Percentiles rank a stretch among this genome's conserved stretches.
Conservation (phyloP, 2,113 vertebrate species). For the Dasypus novemcinctus region DNA sequence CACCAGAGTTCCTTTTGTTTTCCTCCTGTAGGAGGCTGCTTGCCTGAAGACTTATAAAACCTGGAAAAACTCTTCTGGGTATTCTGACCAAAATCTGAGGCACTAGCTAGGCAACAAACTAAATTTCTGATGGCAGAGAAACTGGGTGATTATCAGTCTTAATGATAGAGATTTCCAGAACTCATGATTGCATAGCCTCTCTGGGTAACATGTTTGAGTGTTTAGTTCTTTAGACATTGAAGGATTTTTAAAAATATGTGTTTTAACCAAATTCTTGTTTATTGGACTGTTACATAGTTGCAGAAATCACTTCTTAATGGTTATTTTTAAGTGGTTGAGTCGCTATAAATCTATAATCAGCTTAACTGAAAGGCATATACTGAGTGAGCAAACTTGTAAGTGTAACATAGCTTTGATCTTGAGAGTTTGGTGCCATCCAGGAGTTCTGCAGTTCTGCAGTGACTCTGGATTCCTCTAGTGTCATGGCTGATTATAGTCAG, state of each 20-base stretch:
- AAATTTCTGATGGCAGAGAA: not conserved
- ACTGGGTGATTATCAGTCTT: not conserved
- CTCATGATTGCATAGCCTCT: not conserved
- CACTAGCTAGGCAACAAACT: not conserved
- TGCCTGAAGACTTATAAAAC: not conserved
- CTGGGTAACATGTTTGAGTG: not conserved
- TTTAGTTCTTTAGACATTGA: not conserved
- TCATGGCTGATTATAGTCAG: not conserved
- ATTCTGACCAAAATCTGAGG: not conserved
- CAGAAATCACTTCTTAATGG: not conserved
- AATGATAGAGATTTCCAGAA: not conserved
- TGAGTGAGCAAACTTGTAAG: conserved; percentile 21
- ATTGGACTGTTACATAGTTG: not conserved
- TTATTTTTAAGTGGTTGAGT: not conserved
- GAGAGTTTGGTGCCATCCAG: not conserved
- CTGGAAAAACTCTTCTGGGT: not conserved
- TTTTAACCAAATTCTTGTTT: not conserved
- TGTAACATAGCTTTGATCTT: not conserved
- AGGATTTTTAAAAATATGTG: not conserved
- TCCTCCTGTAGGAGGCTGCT: not conserved
- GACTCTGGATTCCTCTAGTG: not conserved
- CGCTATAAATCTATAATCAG: not conserved
- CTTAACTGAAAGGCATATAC: conserved; percentile 14
- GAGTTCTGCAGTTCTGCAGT: not conserved
- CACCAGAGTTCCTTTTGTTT: not conserved